Base-by-base conservation (phyloP, 2,113 vertebrate species). In the Nothobranchius kuhntae region DNA sequence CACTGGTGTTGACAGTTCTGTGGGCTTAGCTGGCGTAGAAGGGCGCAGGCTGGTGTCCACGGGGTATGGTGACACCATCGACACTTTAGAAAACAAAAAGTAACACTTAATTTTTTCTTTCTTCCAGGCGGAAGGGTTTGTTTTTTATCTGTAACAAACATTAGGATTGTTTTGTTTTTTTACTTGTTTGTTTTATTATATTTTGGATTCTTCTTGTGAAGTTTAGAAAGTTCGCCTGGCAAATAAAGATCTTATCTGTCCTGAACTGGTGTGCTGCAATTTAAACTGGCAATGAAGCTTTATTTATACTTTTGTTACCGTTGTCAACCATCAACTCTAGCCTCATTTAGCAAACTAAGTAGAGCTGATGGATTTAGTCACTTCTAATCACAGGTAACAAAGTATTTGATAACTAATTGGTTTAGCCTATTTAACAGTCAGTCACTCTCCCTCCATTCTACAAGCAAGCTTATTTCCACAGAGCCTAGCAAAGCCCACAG, bases 111-210 rank as follows among this genome's bases (percentile, higher is more conserved):
- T 62, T 2, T 53, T 85, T 82, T 81, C 55, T 54, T 81, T 86
- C 68, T 88, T 89, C 65, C 92, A 93, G 93, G 93, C 91, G 81
- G 89, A 90, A 68, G 82, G 75, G 69, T 46, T 81, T 82, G 13
- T 91, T 92, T 90, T 93, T 93, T 87, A 92, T 91, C 68, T 93
- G 93, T 82, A 80, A 73, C 50, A 89, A 78, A 87, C 83, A 71
- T 52, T 91, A 73, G 89, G 13, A 55, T 42, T 61, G 9, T 58
- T 13, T 53, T 65, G 50, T 51, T 26, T 55, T 14, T 13, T 21
- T 48, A 26, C 15, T 53, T 65, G 50, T 51, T 26, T 55, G 14
- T 13, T 21, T 48, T 38, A 13, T 50, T 70, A 8, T 51, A 48
- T n/a, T 40, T 53, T 50, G 35, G 38, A 62, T 46, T 60, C 40